Conservation (phyloP, 2,113 vertebrate species). For the Hypocryptadius cinnamomeus region DNA sequence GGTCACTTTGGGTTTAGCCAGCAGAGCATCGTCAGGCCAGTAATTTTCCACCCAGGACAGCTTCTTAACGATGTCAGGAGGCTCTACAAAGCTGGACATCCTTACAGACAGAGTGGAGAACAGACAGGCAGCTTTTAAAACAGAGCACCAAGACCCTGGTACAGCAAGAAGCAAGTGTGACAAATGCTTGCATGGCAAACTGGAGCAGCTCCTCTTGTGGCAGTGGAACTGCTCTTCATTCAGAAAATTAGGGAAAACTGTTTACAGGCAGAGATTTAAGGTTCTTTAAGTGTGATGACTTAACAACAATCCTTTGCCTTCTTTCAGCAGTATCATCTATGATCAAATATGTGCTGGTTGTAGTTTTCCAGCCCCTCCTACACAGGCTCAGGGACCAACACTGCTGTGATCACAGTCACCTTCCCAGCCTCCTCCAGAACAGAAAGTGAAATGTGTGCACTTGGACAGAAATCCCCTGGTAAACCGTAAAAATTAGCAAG, state of each 20-base stretch:
- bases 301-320: neutral
- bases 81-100: conserved; percentile 93
- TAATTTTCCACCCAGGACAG: conserved; percentile 96
- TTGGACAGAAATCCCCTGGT: neutral
- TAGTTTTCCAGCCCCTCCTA: neutral
- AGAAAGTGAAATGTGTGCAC: neutral
- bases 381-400: neutral
- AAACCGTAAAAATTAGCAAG: neutral
- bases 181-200: neutral
- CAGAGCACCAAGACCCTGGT: neutral
- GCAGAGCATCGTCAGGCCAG: conserved; percentile 91
- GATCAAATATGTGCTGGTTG: neutral
- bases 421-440: neutral
- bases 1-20: conserved; percentile 95
- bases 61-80: conserved; percentile 90
- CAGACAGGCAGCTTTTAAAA: neutral
- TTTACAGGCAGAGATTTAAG: neutral
- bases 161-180: no score
- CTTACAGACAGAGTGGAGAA: conserved; percentile 58
- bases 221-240: neutral
- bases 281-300: neutral
- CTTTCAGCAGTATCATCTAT: neutral
- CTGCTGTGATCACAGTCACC: neutral
- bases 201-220: neutral
- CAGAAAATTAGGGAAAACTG: neutral